Percentiles rank a stretch among this genome's conserved stretches.
Evolutionary conservation across 2,888 invertebrate species (phyloP).

Genomic region (Shargacucullia verbasci): DNA sequence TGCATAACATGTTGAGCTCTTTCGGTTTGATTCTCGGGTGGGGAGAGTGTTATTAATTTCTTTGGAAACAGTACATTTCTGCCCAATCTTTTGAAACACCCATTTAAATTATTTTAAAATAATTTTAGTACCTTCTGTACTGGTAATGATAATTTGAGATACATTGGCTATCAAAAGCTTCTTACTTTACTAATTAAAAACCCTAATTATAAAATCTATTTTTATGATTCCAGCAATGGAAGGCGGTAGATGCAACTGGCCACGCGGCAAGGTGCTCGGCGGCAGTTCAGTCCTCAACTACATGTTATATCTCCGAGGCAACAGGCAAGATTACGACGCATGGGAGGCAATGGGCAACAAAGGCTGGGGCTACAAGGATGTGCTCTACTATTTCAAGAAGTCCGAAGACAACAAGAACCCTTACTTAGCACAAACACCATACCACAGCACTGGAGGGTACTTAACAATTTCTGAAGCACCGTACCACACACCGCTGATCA

Average conservation of each 20-base stretch:
- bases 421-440: constrained; percentile 93
- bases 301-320: constrained; percentile 97
- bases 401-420: constrained; percentile 97
- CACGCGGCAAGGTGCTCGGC: constrained; percentile 96
- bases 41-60: too few species aligned
- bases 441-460: constrained; percentile 94
- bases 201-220: not conserved
- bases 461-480: constrained; percentile 96
- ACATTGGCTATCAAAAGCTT: too few species aligned
- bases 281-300: constrained; percentile 97
- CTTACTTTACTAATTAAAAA: too few species aligned
- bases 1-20: too few species aligned
- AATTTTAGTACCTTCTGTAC: too few species aligned
- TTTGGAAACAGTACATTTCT: too few species aligned
- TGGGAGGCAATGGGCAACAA: constrained; percentile 96
- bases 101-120: too few species aligned
- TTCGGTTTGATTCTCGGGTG: too few species aligned
- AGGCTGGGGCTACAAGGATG: constrained; percentile 96
- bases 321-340: constrained; percentile 95
- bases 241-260: constrained; percentile 96
- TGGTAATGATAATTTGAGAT: too few species aligned
- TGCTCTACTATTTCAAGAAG: constrained; percentile 95
- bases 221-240: constrained; percentile 92
- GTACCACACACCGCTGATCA: constrained; percentile 94
- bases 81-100: too few species aligned